These are phyloP conservation scores for Lepidurus couesii DNA, from an alignment of 1,140 invertebrate genomes.

Conservation along the genomic window DNA sequence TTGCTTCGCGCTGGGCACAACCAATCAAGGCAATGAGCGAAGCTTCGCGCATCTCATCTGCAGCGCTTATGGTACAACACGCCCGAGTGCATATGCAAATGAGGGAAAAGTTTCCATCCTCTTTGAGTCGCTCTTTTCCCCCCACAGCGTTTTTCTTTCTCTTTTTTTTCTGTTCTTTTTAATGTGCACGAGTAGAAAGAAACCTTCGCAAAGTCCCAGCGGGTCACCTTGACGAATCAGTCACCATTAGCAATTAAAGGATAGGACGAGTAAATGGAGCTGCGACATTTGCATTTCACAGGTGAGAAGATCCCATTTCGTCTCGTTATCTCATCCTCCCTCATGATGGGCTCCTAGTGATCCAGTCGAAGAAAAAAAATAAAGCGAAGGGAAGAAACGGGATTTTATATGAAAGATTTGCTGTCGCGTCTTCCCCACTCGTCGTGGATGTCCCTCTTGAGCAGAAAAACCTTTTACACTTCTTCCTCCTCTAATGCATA, in stretches of 20 bases:
- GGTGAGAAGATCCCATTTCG: slow-evolving; percentile 7
- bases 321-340: slow-evolving; percentile 7
- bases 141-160: neutral
- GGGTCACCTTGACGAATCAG: slow-evolving; percentile 20
- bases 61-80: slow-evolving; percentile 13
- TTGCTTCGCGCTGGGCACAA: neutral
- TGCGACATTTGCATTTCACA: slow-evolving; percentile 22
- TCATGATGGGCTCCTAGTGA: neutral
- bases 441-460: neutral
- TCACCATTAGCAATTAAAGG: slow-evolving; percentile 20
- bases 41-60: slow-evolving; percentile 14
- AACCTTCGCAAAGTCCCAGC: neutral
- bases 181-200: neutral
- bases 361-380: neutral
- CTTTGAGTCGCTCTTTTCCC: neutral
- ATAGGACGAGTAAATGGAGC: neutral
- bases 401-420: slow-evolving; percentile 12
- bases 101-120: neutral
- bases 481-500: slow-evolving; percentile 1
- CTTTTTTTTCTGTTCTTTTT: neutral
- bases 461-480: neutral
- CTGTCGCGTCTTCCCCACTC: neutral
- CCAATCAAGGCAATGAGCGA: neutral
- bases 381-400: neutral
- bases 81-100: slow-evolving; percentile 14